A percentile compares a stretch with the other conserved stretches of the same genome.
phyloP scores from a whole-genome alignment of 2,113 vertebrate genomes.

The Sitta europaea region DNA sequence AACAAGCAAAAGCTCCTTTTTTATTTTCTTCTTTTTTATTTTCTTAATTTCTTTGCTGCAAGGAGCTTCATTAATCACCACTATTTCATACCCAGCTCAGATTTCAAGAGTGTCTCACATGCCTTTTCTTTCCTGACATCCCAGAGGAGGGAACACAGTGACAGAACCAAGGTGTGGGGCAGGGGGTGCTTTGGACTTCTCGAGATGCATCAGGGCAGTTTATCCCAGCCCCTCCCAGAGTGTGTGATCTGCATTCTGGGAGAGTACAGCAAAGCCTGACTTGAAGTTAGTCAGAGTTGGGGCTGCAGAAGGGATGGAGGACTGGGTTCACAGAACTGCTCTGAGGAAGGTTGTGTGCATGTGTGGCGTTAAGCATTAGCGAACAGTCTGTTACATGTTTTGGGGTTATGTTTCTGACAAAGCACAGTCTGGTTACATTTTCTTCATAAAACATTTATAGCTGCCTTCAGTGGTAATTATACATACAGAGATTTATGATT shows the following conservation, averaged over 20 bases:
- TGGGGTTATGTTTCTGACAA: conserved; percentile 66
- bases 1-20: background rate
- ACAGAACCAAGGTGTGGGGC: fast-evolving
- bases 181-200: background rate
- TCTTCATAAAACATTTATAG: conserved; percentile 71
- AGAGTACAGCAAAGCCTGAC: background rate
- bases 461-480: conserved; percentile 70
- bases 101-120: fast-evolving
- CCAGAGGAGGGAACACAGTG: background rate
- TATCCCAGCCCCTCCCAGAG: background rate
- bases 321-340: conserved; percentile 13
- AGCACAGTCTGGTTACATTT: conserved; percentile 59
- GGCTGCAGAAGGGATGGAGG: conserved; percentile 49
- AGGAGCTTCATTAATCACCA: background rate
- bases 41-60: background rate
- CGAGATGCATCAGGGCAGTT: background rate
- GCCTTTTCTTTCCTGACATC: background rate
- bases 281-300: background rate
- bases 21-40: background rate
- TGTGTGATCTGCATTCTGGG: background rate
- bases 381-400: conserved; percentile 52
- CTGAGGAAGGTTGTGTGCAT: conserved; percentile 43
- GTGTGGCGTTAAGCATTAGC: conserved; percentile 51
- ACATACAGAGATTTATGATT: conserved; percentile 71
- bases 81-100: background rate